Conservation (phyloP, 2,797 vertebrate species). For the Lagodon rhomboides region DNA sequence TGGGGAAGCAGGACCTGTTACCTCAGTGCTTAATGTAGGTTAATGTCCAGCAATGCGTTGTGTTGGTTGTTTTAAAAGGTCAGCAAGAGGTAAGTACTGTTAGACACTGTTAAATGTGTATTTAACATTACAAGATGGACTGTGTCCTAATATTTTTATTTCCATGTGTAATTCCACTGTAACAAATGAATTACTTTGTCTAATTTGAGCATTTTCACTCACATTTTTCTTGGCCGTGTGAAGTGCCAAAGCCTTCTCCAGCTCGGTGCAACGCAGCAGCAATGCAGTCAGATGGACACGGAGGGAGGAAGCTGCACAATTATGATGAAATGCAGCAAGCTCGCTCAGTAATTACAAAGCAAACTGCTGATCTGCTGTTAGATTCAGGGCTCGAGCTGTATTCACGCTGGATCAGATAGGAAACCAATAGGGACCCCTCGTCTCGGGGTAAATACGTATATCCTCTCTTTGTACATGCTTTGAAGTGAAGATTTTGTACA, state of each 20-base stretch:
- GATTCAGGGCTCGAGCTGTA: constrained; percentile 56
- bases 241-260: constrained; percentile 1
- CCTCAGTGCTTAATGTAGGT: constrained; percentile 39
- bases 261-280: constrained; percentile 27
- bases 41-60: constrained; percentile 7
- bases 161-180: not conserved
- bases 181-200: constrained; percentile 1
- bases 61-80: not conserved
- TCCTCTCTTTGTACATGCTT: constrained; percentile 42
- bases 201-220: constrained; percentile 12
- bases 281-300: constrained; percentile 26
- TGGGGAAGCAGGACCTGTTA: constrained; percentile 54
- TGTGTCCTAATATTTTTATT: constrained; percentile 3
- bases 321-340: constrained; percentile 71
- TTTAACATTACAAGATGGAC: no score
- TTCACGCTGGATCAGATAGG: constrained; percentile 62
- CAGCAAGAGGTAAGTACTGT: not conserved
- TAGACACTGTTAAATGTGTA: not conserved
- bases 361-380: constrained; percentile 74
- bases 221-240: constrained; percentile 19
- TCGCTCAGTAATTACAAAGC: constrained; percentile 74
- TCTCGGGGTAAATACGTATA: constrained; percentile 36
- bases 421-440: constrained; percentile 49
- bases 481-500: constrained; percentile 46
- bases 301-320: constrained; percentile 72